Evolutionary conservation across 2,113 vertebrate species (phyloP).

Genomic region (Delphinus delphis): DNA sequence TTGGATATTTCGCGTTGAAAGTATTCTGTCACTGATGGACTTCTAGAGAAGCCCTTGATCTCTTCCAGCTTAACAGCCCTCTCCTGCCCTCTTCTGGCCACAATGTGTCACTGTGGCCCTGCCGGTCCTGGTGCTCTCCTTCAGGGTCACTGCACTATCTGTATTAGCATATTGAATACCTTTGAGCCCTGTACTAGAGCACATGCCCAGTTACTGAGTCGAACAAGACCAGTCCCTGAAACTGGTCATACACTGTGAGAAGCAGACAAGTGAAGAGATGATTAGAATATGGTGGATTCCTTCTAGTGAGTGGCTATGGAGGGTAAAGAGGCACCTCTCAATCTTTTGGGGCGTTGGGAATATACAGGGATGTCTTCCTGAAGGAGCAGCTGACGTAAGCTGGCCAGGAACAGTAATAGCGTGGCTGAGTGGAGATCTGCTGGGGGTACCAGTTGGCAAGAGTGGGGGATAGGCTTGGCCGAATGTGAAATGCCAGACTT

Average conservation of each 20-base stretch:
- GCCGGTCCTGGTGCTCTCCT: neutral
- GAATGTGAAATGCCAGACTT: neutral
- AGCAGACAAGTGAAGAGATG: neutral
- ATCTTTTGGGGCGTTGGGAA: neutral
- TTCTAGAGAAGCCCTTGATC: neutral
- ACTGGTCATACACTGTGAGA: neutral
- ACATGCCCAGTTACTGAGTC: neutral
- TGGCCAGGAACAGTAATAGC: neutral
- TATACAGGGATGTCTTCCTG: neutral
- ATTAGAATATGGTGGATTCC: neutral
- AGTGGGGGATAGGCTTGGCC: neutral
- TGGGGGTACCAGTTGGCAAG: neutral
- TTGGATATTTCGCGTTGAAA: neutral
- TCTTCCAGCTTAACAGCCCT: neutral
- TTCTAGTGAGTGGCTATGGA: neutral
- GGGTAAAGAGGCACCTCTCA: neutral
- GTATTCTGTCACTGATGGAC: neutral
- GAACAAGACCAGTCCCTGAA: neutral
- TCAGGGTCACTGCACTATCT: neutral
- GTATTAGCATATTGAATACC: neutral
- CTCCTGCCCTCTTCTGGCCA: conserved; percentile 5
- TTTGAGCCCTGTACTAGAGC: no score
- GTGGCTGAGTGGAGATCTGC: neutral
- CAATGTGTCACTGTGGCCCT: neutral
- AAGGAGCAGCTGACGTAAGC: neutral